These are phyloP conservation scores for Apodemia zela DNA, from an alignment of 2,888 invertebrate species.

Conservation along the genomic window DNA sequence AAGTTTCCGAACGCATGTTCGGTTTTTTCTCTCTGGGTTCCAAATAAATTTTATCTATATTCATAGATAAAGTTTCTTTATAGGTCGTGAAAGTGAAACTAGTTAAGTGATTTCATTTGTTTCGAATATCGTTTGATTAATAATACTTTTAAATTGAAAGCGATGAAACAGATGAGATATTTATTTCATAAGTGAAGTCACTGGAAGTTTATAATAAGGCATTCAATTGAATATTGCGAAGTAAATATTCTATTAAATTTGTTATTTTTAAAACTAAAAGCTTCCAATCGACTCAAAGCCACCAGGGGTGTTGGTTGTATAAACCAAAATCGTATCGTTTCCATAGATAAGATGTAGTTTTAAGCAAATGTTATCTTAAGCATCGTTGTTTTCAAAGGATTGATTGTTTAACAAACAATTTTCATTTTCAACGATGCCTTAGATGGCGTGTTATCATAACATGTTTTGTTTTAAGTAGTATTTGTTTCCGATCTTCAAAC, in stretches of 20 bases:
- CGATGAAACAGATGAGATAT: slow-evolving; percentile 55
- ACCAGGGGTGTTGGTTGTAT: slow-evolving; percentile 77
- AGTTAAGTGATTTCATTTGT: slow-evolving; percentile 32
- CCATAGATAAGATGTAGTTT: slow-evolving; percentile 68
- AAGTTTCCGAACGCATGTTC: slow-evolving; percentile 77
- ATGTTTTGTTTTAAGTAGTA: slow-evolving; percentile 63
- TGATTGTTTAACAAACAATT: slow-evolving; percentile 73
- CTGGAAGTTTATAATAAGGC: slow-evolving; percentile 60
- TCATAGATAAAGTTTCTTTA: slow-evolving; percentile 40
- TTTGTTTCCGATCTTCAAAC: slow-evolving; percentile 26
- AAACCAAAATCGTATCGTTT: slow-evolving; percentile 74
- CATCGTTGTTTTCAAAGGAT: slow-evolving; percentile 53
- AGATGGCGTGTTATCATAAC: slow-evolving; percentile 78
- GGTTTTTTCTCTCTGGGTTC: slow-evolving; percentile 34
- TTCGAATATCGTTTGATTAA: slow-evolving; percentile 22
- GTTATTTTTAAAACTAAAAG: slow-evolving; percentile 41
- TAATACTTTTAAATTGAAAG: slow-evolving; percentile 23
- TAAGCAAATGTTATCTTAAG: slow-evolving; percentile 55
- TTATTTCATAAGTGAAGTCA: slow-evolving; percentile 65
- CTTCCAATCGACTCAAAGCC: slow-evolving; percentile 77
- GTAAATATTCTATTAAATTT: too few species aligned
- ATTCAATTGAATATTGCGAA: not conserved
- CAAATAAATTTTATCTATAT: slow-evolving; percentile 39
- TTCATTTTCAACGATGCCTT: slow-evolving; percentile 67
- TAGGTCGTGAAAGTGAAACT: slow-evolving; percentile 28